phyloP scores from a whole-genome alignment of 2,113 vertebrate species.

The Beaufortia kweichowensis region DNA sequence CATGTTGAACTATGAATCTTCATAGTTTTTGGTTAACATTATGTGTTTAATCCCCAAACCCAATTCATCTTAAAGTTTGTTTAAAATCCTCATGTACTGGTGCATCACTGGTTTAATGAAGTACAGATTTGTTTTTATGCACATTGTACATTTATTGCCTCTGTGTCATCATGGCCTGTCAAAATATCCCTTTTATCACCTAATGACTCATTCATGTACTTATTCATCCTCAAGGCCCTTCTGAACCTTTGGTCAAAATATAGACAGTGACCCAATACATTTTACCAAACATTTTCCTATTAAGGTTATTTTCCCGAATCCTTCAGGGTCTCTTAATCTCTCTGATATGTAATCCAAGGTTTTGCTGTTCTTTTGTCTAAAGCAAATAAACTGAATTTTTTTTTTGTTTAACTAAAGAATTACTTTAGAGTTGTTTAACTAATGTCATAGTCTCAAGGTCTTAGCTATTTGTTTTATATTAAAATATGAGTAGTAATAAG shows the following conservation, averaged over 20 bases:
- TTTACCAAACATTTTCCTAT: background rate
- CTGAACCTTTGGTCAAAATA: background rate
- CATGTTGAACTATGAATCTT: too few species aligned
- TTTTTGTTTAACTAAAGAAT: background rate
- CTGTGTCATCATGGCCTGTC: background rate
- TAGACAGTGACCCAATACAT: background rate
- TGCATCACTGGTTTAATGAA: too few species aligned
- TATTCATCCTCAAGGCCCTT: background rate
- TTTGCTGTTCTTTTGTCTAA: background rate
- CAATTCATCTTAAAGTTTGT: too few species aligned
- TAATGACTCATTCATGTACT: background rate
- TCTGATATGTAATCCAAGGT: background rate
- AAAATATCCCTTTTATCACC: background rate
- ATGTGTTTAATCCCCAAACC: too few species aligned
- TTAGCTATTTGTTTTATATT: too few species aligned
- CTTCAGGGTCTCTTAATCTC: background rate
- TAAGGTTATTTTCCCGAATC: background rate
- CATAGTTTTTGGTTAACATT: too few species aligned
- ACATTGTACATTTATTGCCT: background rate
- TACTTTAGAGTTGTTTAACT: background rate
- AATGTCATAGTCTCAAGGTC: background rate
- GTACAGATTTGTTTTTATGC: background rate
- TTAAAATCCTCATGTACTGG: too few species aligned
- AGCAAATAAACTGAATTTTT: background rate
- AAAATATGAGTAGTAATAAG: too few species aligned